A percentile compares a stretch with the other conserved stretches of the same genome.
These are phyloP conservation scores for Mycalesis mineus DNA, from an alignment of 2,888 invertebrate species.

Conservation along the genomic window DNA sequence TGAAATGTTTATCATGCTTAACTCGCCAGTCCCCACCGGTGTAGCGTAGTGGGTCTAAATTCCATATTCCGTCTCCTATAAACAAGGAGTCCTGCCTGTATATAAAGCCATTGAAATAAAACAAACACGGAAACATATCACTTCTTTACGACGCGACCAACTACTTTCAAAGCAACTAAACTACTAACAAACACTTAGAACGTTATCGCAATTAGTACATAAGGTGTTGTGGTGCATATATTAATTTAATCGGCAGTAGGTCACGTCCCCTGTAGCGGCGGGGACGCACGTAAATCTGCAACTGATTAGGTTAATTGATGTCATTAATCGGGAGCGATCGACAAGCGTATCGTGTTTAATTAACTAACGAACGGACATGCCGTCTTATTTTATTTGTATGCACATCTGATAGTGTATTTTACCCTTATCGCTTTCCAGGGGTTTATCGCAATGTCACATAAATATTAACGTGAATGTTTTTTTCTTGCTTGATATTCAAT, in stretches of 20 bases:
- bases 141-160: too few species aligned
- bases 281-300: slow-evolving; percentile 59
- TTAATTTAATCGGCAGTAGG: slow-evolving; percentile 38
- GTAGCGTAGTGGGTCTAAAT: too few species aligned
- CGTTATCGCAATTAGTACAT: slow-evolving; percentile 7
- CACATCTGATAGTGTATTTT: slow-evolving; percentile 12
- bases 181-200: slow-evolving; percentile 2
- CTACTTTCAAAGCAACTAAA: too few species aligned
- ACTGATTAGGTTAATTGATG: slow-evolving; percentile 72
- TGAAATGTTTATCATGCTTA: too few species aligned
- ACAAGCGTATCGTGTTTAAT: slow-evolving; percentile 72
- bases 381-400: slow-evolving; percentile 55
- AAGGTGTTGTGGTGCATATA: slow-evolving; percentile 33
- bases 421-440: slow-evolving; percentile 9
- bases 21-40: too few species aligned
- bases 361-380: slow-evolving; percentile 69
- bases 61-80: too few species aligned
- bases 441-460: neutral
- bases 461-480: neutral
- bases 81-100: too few species aligned
- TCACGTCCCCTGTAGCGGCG: slow-evolving; percentile 30
- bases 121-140: too few species aligned
- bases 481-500: too few species aligned
- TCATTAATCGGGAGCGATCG: slow-evolving; percentile 67
- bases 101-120: too few species aligned